Evolutionary conservation across 37 sponge, comb jelly and placozoan genomes (phyloP), one percentile per base, ranked within the genome.

Genomic region (Hexactinellida sp.): DNA sequence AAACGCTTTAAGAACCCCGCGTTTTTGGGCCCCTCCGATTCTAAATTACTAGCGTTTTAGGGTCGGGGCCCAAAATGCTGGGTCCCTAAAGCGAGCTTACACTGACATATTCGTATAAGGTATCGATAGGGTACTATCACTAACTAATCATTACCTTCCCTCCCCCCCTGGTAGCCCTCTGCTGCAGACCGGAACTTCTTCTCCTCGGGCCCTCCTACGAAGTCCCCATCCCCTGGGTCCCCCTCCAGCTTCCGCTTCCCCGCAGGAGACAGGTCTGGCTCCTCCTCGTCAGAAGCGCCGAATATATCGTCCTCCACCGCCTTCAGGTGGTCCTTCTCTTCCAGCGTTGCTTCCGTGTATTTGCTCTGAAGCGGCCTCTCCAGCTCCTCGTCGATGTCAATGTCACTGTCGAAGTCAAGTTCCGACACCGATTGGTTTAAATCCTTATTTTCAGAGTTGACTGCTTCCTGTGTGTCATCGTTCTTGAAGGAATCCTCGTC

Each of bases 351-450:
- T 63, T n/a, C 5, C 3, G 3, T 23, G 5, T 63, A 32, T 23
- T 63, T 63, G 76, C 76, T 63, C 76, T 63, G 76, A 32, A 63
- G 76, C 3, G 76, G 3, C 5, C 76, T 10, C 76, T 63, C 76
- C 34, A 63, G 34, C 76, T 63, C 76, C 30, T 63, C 76, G 76
- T 63, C 76, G 34, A 63, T 63, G 76, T 63, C 76, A n/a, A 63
- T 63, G 30, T 63, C 76, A n/a, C 76, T 63, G 76, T 63, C 76
- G 13, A 63, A 63, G 76, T 63, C 76, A 10, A 63, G 76, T 3
- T 63, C 76, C 34, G 76, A 63, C 76, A 63, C 25, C 1, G 76
- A 63, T n/a, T 25, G 28, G 3, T 63, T 63, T n/a, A 10, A 7
- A 10, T 63, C 76, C 34, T n/a, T 63, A 10, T 10, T 23, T 3